These are phyloP conservation scores for Mesocricetus auratus DNA, from an alignment of 2,113 vertebrate genomes.

Conservation along the genomic window DNA sequence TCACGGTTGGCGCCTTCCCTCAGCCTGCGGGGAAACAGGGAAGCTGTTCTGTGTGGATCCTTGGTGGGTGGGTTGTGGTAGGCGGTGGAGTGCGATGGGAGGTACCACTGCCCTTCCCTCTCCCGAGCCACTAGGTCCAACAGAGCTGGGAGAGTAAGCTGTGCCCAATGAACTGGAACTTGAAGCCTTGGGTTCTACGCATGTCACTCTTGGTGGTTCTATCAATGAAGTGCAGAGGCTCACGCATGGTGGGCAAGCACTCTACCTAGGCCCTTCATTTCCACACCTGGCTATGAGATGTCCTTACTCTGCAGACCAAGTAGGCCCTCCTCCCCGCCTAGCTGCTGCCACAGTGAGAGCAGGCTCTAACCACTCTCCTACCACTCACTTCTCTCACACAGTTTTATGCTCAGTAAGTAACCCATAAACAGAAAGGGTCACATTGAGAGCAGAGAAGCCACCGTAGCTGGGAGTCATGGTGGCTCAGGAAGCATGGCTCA, in stretches of 20 bases:
- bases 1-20: slow-evolving; percentile 96
- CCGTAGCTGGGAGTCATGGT: background rate
- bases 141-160: background rate
- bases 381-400: background rate
- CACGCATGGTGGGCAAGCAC: background rate
- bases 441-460: background rate
- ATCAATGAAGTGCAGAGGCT: background rate
- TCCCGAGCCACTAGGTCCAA: background rate
- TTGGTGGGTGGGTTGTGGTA: background rate
- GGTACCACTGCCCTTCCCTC: background rate
- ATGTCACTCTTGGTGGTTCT: background rate
- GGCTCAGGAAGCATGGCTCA: background rate
- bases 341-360: background rate
- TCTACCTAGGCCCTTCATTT: background rate
- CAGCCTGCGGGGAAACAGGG: slow-evolving; percentile 85
- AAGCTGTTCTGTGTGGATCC: background rate
- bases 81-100: accelerated
- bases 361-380: background rate
- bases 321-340: background rate
- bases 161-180: background rate
- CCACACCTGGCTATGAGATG: background rate
- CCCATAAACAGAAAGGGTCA: background rate
- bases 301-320: background rate
- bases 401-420: background rate
- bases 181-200: background rate